Evolutionary conservation across 1,140 invertebrate species (phyloP), one percentile per base, ranked within the genome.

Genomic region (Muscidifurax raptorellus): DNA sequence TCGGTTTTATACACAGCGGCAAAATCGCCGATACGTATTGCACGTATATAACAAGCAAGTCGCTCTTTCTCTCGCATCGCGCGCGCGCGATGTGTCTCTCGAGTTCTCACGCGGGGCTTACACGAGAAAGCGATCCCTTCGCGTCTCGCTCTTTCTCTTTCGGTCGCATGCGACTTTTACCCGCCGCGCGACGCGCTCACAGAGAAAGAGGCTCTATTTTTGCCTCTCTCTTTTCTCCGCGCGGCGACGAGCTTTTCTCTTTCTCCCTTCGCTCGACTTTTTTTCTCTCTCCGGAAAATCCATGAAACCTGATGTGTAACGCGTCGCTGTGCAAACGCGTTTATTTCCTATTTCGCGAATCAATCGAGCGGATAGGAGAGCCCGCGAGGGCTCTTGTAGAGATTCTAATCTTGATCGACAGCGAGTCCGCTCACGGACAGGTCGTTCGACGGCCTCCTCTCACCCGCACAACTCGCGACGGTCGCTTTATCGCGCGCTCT

Each of bases 91-190:
- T 47, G 74, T 47, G 36, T 80, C 78, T 80, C 40, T 27, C 36
- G 32, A 86, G 89, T 90, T 90, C 90, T 90, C 90, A 90, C 90
- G 52, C 52, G 90, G 87, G 88, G 88, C 87, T 69, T 85, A 81
- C 78, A 71, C 89, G 87, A 89, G 90, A 91, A 91, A 91, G 90
- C 87, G 78, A 89, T 87, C 78, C 64, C 66, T 80, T 25, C 76
- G 74, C n/a, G n/a, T n/a, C n/a, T 87, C 86, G 85, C 86, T 82
- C 71, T 84, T 78, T 74, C 75, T 82, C 84, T 59, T 59, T 59
- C 18, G 52, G n/a, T 18, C 59, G 40, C 52, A 59, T 59, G 52
- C 76, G 82, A 79, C 85, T 75, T 83, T 76, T 80, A 64, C 12
- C 74, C 71, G 69, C 44, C 52, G 32, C 36, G 64, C 44, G 12